Base-by-base conservation (phyloP, 2,888 invertebrate genomes). In the Smittia sp. region DNA sequence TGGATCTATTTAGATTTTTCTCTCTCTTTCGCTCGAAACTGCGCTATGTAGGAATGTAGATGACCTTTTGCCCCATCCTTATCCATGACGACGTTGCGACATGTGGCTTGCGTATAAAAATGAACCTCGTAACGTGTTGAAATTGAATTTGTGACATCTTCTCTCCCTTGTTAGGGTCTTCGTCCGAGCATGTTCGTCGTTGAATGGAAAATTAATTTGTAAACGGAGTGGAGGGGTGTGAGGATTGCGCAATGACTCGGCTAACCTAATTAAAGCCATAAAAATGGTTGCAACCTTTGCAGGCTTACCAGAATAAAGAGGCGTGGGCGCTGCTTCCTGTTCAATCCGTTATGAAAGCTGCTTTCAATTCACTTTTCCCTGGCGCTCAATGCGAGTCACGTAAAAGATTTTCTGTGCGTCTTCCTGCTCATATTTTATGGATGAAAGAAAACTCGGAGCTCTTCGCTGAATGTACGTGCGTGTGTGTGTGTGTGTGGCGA, bases 381-480 rank as follows among this genome's bases (percentile, higher is more conserved):
- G 6, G 15, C 62, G 18, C 20, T 6, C 25, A 25, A n/a, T 58
- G 58, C 63, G 27, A 63, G 25, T 63, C 63, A 63, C 63, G 63
- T 63, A 25, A 63, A 25, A 63, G 25, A 25, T 63, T 25, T 63
- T 63, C 27, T 18, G n/a, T 9, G 15, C 15, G 24, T 58, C 24
- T 7, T 63, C 27, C 15, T 27, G 27, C 63, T 63, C 24, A 63
- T 63, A 63, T 63, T 63, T 63, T 63, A 63, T 63, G 25, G 63
- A 27, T 63, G 63, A 15, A n/a, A 63, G 20, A 13, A 24, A 18
- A 4, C 18, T 13, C 11, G n/a, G 11, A 13, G n/a, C n/a, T 24
- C 22, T 20, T n/a, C n/a, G n/a, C 24, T 24, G 58, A 6, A 3
- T 20, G 11, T 63, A 2, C 58, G 58, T 13, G 22, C 18, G 22